These are phyloP conservation scores for Pterois miles DNA, from an alignment of 2,797 vertebrate genomes.

Conservation along the genomic window DNA sequence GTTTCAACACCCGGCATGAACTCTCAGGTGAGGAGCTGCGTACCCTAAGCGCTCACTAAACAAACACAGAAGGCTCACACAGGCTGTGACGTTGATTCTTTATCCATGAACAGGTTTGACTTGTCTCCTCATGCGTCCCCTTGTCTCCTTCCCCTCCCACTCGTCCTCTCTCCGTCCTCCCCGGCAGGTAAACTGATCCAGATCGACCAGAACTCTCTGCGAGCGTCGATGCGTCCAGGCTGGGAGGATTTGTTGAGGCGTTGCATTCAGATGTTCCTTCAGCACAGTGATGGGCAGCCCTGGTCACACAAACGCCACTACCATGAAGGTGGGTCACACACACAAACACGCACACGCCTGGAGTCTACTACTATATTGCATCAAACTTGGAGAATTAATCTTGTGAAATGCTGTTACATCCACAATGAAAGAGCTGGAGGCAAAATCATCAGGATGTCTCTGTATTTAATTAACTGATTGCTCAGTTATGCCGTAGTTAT, in stretches of 20 bases:
- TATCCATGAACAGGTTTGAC: conserved; percentile 19
- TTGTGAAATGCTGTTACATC: not conserved
- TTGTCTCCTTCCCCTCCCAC: not conserved
- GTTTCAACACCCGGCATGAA: conserved; percentile 96
- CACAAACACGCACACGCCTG: not conserved
- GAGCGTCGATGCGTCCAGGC: conserved; percentile 95
- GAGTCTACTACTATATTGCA: not conserved
- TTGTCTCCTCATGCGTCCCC: not conserved
- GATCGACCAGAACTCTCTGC: conserved; percentile 93
- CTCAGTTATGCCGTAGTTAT: not conserved
- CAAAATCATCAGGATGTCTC: not conserved
- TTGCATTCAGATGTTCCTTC: conserved; percentile 97
- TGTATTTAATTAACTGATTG: conserved; percentile 6
- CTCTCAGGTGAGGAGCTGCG: conserved; percentile 89
- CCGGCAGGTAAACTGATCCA: conserved; percentile 94
- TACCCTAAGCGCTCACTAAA: not conserved
- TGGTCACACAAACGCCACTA: conserved; percentile 97
- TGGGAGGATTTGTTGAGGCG: conserved; percentile 95
- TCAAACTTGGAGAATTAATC: not conserved
- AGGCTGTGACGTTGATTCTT: not conserved
- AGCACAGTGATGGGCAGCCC: conserved; percentile 93
- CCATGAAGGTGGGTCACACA: conserved; percentile 88
- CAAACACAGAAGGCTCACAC: not conserved
- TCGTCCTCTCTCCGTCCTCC: conserved; percentile 22
- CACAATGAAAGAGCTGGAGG: not conserved